phyloP scores from a whole-genome alignment of 23 tunicate genomes.

The Corella eumyota region DNA sequence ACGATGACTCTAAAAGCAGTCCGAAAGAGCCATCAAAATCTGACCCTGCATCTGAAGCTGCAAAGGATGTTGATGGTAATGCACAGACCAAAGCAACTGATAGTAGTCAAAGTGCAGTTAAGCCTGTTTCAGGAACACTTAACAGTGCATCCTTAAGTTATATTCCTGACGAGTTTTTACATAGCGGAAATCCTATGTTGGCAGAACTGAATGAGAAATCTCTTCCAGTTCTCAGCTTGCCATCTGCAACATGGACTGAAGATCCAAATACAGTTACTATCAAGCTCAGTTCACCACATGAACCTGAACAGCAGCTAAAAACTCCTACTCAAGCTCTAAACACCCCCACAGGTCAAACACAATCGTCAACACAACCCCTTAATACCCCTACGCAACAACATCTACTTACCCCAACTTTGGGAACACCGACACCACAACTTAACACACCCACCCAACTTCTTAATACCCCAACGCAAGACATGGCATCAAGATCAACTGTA shows the following conservation, averaged over 20 bases:
- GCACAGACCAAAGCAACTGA: background rate
- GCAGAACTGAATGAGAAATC: conserved; percentile 14
- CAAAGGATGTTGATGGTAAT: background rate
- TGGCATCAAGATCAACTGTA: conserved; percentile 4
- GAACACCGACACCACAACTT: conserved; percentile 45
- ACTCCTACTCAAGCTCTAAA: conserved; percentile 51
- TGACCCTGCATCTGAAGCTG: conserved; percentile 1
- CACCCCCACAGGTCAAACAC: conserved; percentile 44
- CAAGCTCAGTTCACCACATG: background rate
- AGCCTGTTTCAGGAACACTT: conserved; percentile 11
- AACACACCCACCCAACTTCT: conserved; percentile 59
- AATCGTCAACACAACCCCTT: conserved; percentile 22
- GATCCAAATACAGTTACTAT: conserved; percentile 14
- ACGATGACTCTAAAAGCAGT: conserved; percentile 34
- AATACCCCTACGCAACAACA: conserved; percentile 50
- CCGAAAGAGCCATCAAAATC: conserved; percentile 12
- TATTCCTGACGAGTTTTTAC: conserved; percentile 8
- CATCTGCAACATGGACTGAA: conserved; percentile 34
- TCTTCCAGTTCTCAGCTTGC: conserved; percentile 41
- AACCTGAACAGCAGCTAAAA: conserved; percentile 30
- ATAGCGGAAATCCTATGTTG: background rate
- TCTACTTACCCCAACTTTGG: too few species aligned
- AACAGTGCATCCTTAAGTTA: conserved; percentile 17
- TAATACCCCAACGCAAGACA: conserved; percentile 29
- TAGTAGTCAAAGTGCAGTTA: conserved; percentile 1